Evolutionary conservation across 2,113 vertebrate species (phyloP).

Genomic region (Pteronura brasiliensis): DNA sequence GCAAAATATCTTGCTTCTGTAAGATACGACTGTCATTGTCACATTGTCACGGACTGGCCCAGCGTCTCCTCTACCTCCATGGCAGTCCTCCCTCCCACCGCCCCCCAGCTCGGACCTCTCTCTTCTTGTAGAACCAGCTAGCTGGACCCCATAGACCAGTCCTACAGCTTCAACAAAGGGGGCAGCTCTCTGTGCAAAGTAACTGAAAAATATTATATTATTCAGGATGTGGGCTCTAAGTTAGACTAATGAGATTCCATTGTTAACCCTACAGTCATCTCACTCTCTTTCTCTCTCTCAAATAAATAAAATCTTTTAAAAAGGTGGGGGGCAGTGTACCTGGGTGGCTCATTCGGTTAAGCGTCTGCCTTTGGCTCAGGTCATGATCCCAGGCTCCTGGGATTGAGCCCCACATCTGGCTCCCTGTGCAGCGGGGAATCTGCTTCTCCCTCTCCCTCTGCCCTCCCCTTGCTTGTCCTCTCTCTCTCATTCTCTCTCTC

Average conservation of each 20-base stretch:
- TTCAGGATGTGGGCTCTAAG: background rate
- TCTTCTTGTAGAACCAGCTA: background rate
- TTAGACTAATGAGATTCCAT: background rate
- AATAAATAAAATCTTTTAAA: background rate
- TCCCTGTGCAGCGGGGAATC: background rate
- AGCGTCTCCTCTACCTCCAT: background rate
- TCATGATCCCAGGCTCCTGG: background rate
- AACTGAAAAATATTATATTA: background rate
- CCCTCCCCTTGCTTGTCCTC: too few species aligned
- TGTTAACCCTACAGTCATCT: background rate
- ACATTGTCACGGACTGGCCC: background rate
- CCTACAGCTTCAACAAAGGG: background rate
- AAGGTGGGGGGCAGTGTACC: too few species aligned
- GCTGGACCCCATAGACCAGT: background rate
- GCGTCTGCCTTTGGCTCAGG: background rate
- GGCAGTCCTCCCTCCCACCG: background rate
- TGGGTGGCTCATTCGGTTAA: background rate
- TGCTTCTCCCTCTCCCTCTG: background rate
- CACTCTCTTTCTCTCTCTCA: background rate
- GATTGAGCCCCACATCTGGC: background rate
- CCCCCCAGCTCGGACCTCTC: background rate
- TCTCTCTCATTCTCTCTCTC: too few species aligned
- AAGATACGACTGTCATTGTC: background rate
- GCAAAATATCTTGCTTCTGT: background rate
- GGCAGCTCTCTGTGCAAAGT: background rate